A percentile compares a stretch with the other conserved stretches of the same genome.
phyloP scores from a whole-genome alignment of 2,797 vertebrate species.

The Cryptoblepharus egeriae region DNA sequence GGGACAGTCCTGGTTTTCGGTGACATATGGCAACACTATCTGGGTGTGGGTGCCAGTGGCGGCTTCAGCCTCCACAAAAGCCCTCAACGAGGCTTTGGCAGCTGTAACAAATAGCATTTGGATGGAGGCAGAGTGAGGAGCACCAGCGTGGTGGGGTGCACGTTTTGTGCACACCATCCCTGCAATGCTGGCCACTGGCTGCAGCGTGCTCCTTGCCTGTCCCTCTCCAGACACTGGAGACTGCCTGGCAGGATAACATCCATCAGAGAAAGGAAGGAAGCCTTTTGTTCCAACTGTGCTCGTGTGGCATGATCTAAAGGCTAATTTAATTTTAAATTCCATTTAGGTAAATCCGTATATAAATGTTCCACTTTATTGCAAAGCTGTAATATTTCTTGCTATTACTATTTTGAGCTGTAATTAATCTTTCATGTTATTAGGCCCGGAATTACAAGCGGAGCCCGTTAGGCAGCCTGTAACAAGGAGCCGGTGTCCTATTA shows the following conservation, averaged over 20 bases:
- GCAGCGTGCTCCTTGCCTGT: neutral
- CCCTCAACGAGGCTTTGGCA: too few relatives aligned
- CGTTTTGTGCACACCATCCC: neutral
- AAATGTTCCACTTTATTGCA: slow-evolving; percentile 2
- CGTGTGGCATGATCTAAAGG: neutral
- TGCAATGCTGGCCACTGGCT: neutral
- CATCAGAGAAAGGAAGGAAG: accelerated
- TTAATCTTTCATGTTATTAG: slow-evolving; percentile 33
- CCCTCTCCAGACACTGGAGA: neutral
- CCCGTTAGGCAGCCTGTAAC: neutral
- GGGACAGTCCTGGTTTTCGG: too few relatives aligned
- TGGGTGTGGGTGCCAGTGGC: too few relatives aligned
- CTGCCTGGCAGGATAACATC: neutral
- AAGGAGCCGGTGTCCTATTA: neutral
- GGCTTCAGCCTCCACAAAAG: too few relatives aligned
- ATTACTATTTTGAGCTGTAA: slow-evolving; percentile 4
- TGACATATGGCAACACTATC: too few relatives aligned
- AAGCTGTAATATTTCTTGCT: slow-evolving; percentile 16
- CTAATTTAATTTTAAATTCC: neutral
- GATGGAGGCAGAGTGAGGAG: neutral
- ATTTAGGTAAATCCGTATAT: slow-evolving; percentile 13
- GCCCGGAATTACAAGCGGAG: accelerated
- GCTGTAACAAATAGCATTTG: too few relatives aligned
- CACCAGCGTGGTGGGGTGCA: neutral
- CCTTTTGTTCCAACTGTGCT: neutral